phyloP scores from a whole-genome alignment of 2,113 vertebrate genomes.

The Hiodon tergisus region DNA sequence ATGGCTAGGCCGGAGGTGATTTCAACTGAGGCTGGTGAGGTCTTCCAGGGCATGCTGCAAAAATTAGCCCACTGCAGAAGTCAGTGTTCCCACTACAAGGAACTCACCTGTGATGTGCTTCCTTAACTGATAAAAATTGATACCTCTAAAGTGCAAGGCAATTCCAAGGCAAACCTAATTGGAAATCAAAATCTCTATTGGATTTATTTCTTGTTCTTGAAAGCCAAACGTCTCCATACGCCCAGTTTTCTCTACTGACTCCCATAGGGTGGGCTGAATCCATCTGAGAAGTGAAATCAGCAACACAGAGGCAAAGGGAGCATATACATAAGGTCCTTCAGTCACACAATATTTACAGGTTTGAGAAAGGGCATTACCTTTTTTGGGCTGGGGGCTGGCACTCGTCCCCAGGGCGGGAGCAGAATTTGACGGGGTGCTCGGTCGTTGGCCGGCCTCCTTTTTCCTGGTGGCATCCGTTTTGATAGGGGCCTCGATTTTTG shows the following conservation, averaged over 20 bases:
- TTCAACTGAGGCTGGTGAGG: too few relatives aligned
- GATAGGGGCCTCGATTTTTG: slow-evolving; percentile 28
- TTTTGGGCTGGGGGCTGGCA: slow-evolving; percentile 38
- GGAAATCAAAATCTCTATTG: not conserved
- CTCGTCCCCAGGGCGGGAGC: slow-evolving; percentile 37
- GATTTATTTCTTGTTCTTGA: not conserved
- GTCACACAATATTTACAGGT: not conserved
- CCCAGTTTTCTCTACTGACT: not conserved
- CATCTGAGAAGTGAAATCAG: not conserved
- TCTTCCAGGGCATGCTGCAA: too few relatives aligned
- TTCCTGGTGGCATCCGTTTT: slow-evolving; percentile 40
- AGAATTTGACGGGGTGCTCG: slow-evolving; percentile 42
- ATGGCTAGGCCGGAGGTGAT: too few relatives aligned
- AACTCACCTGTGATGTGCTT: too few relatives aligned
- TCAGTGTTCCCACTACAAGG: too few relatives aligned
- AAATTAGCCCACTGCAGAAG: too few relatives aligned
- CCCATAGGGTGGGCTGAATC: not conserved
- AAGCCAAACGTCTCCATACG: not conserved
- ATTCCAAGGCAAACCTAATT: not conserved
- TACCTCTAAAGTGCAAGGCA: not conserved
- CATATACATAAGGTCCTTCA: too few relatives aligned
- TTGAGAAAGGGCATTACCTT: slow-evolving; percentile 37
- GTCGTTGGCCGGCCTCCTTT: slow-evolving; percentile 30
- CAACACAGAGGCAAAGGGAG: too few relatives aligned
- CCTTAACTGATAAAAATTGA: too few relatives aligned